Conservation (phyloP, 1,140 invertebrate species). For the Drosophila santomea region DNA sequence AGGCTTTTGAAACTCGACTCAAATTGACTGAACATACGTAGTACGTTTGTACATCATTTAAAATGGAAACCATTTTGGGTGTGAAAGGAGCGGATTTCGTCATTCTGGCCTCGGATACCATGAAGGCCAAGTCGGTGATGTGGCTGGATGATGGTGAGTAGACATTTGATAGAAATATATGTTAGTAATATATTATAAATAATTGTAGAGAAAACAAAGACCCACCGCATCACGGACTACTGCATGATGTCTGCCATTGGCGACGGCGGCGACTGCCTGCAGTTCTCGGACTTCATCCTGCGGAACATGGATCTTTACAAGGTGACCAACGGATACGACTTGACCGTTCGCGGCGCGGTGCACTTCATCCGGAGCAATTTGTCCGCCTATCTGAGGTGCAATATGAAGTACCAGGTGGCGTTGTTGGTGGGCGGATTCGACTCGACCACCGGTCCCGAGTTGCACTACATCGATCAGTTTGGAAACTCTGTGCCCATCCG, state of each 20-base stretch:
- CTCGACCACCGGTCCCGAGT: constrained; percentile 89
- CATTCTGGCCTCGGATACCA: constrained; percentile 35
- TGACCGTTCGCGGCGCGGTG: constrained; percentile 94
- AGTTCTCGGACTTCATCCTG: constrained; percentile 98
- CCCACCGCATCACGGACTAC: background rate
- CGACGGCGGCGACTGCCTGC: constrained; percentile 80
- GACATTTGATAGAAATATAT: background rate
- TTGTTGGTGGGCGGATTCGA: constrained; percentile 87
- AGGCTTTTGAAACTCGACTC: background rate
- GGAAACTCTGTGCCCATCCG: constrained; percentile 92
- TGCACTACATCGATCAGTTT: constrained; percentile 94
- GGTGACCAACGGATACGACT: constrained; percentile 97
- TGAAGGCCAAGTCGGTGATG: background rate
- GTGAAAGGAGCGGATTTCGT: constrained; percentile 44
- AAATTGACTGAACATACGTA: background rate
- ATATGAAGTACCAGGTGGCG: constrained; percentile 85
- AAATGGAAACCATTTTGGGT: constrained; percentile 51
- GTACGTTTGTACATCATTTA: background rate
- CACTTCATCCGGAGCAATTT: constrained; percentile 95
- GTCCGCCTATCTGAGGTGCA: constrained; percentile 93
- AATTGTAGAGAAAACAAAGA: constrained; percentile 21
- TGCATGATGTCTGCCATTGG: constrained; percentile 23
- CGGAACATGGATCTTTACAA: constrained; percentile 99
- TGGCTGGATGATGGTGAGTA: constrained; percentile 26
- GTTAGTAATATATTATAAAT: background rate